Conservation (phyloP, 1,140 invertebrate genomes). For the Thaumetopoea pityocampa region DNA sequence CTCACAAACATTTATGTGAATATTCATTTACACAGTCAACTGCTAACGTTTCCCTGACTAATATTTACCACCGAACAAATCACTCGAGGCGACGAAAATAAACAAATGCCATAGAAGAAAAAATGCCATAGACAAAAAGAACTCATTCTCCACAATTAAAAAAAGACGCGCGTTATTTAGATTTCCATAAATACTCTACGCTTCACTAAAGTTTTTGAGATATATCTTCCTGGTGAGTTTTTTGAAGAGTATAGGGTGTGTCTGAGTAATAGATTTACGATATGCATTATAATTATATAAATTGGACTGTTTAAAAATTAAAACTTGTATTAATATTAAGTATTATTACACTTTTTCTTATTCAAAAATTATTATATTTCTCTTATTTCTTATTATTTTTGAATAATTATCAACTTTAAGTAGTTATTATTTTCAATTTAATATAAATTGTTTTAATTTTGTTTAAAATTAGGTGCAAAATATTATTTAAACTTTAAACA, state of each 20-base stretch:
- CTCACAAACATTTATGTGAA: conserved; percentile 26
- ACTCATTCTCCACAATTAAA: conserved; percentile 62
- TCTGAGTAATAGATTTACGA: too few relatives aligned
- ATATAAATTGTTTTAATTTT: too few relatives aligned
- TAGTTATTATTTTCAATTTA: too few relatives aligned
- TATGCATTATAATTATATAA: too few relatives aligned
- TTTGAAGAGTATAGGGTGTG: conserved; percentile 20
- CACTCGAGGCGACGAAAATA: conserved; percentile 51
- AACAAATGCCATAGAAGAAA: conserved; percentile 50
- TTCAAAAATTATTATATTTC: too few relatives aligned
- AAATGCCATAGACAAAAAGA: conserved; percentile 47
- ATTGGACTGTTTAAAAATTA: too few relatives aligned
- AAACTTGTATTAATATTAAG: too few relatives aligned
- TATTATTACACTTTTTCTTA: too few relatives aligned
- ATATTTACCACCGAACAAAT: conserved; percentile 51
- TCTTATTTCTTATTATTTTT: too few relatives aligned
- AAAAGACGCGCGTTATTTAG: conserved; percentile 59
- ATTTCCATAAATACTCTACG: conserved; percentile 68
- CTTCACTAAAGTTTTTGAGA: conserved; percentile 46
- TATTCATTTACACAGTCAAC: conserved; percentile 37
- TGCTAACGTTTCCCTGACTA: conserved; percentile 16
- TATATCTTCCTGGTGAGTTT: conserved; percentile 65
- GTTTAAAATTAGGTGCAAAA: too few relatives aligned
- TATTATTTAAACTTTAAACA: too few relatives aligned
- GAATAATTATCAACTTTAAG: too few relatives aligned